phyloP scores from a whole-genome alignment of 2,888 invertebrate genomes.

The Drosophila paranaensis region DNA sequence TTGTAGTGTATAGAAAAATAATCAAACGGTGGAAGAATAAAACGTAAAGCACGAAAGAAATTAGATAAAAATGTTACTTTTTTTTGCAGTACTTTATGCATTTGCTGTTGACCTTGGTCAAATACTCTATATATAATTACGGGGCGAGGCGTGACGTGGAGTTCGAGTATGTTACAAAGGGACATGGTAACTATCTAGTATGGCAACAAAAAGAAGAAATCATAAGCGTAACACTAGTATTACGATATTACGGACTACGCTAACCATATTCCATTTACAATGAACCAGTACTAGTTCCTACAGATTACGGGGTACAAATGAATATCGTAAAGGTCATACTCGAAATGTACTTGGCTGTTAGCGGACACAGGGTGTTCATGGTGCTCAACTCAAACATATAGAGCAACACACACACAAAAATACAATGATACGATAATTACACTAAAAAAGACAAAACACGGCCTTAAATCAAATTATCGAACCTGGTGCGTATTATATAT shows the following conservation, averaged over 20 bases:
- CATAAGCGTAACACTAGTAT: conserved; percentile 41
- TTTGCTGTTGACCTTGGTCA: conserved; percentile 43
- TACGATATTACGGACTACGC: conserved; percentile 23
- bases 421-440: conserved; percentile 40
- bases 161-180: conserved; percentile 47
- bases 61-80: conserved; percentile 28
- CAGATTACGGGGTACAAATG: conserved; percentile 49
- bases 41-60: conserved; percentile 20
- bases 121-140: conserved; percentile 4
- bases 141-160: conserved; percentile 14
- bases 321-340: conserved; percentile 23
- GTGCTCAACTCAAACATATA: conserved; percentile 34
- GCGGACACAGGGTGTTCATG: conserved; percentile 36
- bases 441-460: conserved; percentile 51
- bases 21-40: conserved; percentile 30
- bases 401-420: conserved; percentile 34
- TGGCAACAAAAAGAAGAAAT: conserved; percentile 25
- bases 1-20: conserved; percentile 26
- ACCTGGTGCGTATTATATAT: conserved; percentile 64
- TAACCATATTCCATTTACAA: conserved; percentile 50
- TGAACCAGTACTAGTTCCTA: conserved; percentile 62
- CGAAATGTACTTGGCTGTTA: conserved; percentile 24
- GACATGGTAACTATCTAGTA: conserved; percentile 33
- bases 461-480: conserved; percentile 68
- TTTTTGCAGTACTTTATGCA: conserved; percentile 71